A percentile compares a stretch with the other conserved stretches of the same genome.
Evolutionary conservation across 2,888 invertebrate genomes (phyloP).

Genomic region (Unio pictorum): DNA sequence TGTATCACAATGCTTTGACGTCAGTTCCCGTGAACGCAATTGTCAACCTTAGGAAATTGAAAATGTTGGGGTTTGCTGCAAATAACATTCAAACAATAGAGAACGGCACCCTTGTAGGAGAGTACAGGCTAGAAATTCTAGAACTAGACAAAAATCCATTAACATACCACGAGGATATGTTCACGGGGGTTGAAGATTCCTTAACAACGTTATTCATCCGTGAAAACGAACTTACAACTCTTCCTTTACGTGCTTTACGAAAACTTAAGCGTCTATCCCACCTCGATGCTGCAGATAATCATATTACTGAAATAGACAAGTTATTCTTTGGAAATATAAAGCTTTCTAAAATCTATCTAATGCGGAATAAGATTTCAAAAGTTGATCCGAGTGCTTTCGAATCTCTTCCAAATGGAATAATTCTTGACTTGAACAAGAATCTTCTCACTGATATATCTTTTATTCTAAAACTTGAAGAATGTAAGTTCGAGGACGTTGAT

Average conservation of each 20-base stretch:
- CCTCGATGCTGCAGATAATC: slow-evolving; percentile 39
- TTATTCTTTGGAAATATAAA: slow-evolving; percentile 28
- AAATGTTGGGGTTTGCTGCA: slow-evolving; percentile 28
- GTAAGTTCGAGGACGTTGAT: slow-evolving; percentile 38
- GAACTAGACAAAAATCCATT: slow-evolving; percentile 33
- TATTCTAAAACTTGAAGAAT: slow-evolving; percentile 31
- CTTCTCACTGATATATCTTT: slow-evolving; percentile 35
- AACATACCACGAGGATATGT: slow-evolving; percentile 30
- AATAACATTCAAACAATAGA: slow-evolving; percentile 18
- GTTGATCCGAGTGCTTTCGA: slow-evolving; percentile 30
- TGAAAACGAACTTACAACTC: slow-evolving; percentile 20
- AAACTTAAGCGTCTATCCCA: slow-evolving; percentile 26
- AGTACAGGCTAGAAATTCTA: slow-evolving; percentile 25
- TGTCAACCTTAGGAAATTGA: slow-evolving; percentile 24
- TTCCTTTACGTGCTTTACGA: slow-evolving; percentile 28
- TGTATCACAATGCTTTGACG: slow-evolving; percentile 38
- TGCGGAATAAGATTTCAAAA: slow-evolving; percentile 30
- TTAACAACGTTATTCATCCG: slow-evolving; percentile 38
- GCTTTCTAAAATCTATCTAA: slow-evolving; percentile 15
- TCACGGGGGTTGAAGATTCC: slow-evolving; percentile 39
- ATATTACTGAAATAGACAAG: slow-evolving; percentile 29
- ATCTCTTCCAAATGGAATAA: slow-evolving; percentile 26
- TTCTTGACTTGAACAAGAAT: slow-evolving; percentile 26
- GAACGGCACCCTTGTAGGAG: slow-evolving; percentile 33
- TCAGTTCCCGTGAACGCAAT: slow-evolving; percentile 35